Percentiles rank a stretch among this genome's conserved stretches.
phyloP scores from a whole-genome alignment of 2,888 invertebrate species.

The Galerucella calmariensis region DNA sequence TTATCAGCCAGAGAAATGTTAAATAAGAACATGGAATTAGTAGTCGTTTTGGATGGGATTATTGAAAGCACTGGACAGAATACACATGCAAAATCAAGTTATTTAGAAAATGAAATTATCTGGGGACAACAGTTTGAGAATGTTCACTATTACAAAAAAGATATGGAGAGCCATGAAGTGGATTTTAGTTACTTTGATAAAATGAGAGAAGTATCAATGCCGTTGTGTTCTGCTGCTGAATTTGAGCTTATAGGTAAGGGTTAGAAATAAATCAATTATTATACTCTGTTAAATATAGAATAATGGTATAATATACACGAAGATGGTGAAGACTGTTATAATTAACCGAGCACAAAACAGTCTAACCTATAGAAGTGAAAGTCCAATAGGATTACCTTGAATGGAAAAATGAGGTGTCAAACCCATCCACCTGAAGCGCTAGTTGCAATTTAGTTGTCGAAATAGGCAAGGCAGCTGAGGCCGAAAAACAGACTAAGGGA shows the following conservation, averaged over 20 bases:
- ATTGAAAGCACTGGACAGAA: conserved; percentile 85
- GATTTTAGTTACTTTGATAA: conserved; percentile 90
- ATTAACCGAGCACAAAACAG: too few species aligned
- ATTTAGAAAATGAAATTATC: conserved; percentile 80
- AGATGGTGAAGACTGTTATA: too few species aligned
- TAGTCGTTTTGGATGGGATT: conserved; percentile 89
- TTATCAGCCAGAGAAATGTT: conserved; percentile 90
- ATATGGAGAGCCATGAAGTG: conserved; percentile 80
- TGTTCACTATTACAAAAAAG: conserved; percentile 79
- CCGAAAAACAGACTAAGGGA: too few species aligned
- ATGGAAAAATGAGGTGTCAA: too few species aligned
- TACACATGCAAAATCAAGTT: conserved; percentile 82
- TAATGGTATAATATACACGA: too few species aligned
- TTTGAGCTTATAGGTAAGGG: conserved; percentile 46
- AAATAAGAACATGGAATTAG: conserved; percentile 80
- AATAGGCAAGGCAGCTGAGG: too few species aligned
- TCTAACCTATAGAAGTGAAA: too few species aligned
- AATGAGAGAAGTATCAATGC: conserved; percentile 86
- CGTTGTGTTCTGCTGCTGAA: conserved; percentile 83
- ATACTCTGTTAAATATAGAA: too few species aligned
- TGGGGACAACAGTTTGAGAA: conserved; percentile 90
- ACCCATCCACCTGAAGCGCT: too few species aligned
- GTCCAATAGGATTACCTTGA: too few species aligned
- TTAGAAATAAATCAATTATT: not conserved
- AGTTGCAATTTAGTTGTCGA: too few species aligned